Evolutionary conservation across 2,888 invertebrate species (phyloP).

Genomic region (Allygus modestus): DNA sequence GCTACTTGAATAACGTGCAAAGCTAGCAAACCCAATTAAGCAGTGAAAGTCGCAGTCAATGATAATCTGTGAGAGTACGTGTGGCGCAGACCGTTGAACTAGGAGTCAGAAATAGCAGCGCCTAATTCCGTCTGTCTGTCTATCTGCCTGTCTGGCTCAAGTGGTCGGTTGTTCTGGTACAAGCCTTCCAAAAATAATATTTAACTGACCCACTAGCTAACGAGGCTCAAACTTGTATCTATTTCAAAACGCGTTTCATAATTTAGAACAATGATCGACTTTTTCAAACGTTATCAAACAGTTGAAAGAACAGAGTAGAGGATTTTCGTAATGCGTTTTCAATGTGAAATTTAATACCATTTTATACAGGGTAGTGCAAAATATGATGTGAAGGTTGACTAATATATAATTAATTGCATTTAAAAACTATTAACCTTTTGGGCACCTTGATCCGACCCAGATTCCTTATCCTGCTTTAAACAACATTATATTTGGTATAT

Average conservation of each 20-base stretch:
- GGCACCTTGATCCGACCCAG: no score
- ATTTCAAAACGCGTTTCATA: background rate
- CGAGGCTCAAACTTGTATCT: background rate
- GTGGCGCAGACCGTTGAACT: background rate
- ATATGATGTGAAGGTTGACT: no score
- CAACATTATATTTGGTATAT: no score
- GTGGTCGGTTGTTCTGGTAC: conserved; percentile 27
- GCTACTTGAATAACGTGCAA: no score
- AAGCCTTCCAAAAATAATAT: conserved; percentile 22
- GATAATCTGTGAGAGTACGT: background rate
- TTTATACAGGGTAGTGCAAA: background rate
- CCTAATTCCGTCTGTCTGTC: conserved; percentile 32
- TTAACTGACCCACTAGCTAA: conserved; percentile 18
- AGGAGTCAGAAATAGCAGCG: background rate
- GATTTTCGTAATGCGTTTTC: background rate
- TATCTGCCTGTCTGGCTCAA: conserved; percentile 21
- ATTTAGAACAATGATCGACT: background rate
- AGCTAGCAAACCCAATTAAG: no score
- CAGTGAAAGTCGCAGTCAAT: background rate
- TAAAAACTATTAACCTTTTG: no score
- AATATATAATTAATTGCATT: no score
- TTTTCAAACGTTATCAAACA: no score
- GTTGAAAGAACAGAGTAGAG: no score
- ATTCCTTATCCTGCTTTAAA: no score
- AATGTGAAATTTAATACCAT: background rate